Evolutionary conservation across 2,113 vertebrate genomes (phyloP), one percentile per base, ranked within the genome.

Genomic region (Garra rufa): DNA sequence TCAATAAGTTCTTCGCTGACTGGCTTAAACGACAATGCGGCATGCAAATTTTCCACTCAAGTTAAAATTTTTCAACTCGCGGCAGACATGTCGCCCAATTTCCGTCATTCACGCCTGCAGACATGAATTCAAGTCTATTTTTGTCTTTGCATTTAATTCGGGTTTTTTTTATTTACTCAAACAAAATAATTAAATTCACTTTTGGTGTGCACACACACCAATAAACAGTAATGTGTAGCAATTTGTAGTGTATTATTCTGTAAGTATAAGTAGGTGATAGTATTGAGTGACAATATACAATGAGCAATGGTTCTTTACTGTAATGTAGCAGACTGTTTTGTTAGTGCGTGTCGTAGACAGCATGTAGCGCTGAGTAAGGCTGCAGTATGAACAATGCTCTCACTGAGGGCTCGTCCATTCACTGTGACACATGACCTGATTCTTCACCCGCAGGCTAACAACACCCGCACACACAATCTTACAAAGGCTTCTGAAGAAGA

Each of bases 401-500:
- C 26, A 28, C 69, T 46, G 69, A 74, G 38, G 26, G 17, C 34
- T 83, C 26, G 17, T 74, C 69, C 70, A 63, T 59, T 21, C 82
- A 34, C 69, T 61, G 14, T 59, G 82, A 74, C 52, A 48, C 38
- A 48, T 83, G 67, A 83, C 81, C 50, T 59, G 38, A 48, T 75
- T 28, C 70, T 59, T 63, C 71, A 75, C 50, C 57, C 41, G n/a
- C 43, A 63, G 19, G 73, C 71, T 46, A 34, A 74, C 21, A 65
- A 26, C 50, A 38, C 67, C 17, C 77, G 19, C 38, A 79, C n/a
- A 61, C 76, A 81, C 79, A 65, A 2, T 13, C 15, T 79, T 69
- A 81, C 24, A 81, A 81, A 80, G 67, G 78, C 78, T 50, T 81
- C 61, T 69, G 21, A 81, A 82, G 61, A 55, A 55, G 65, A 41